Evolutionary conservation across 1,140 invertebrate genomes (phyloP).

Genomic region (Heliconius himera): DNA sequence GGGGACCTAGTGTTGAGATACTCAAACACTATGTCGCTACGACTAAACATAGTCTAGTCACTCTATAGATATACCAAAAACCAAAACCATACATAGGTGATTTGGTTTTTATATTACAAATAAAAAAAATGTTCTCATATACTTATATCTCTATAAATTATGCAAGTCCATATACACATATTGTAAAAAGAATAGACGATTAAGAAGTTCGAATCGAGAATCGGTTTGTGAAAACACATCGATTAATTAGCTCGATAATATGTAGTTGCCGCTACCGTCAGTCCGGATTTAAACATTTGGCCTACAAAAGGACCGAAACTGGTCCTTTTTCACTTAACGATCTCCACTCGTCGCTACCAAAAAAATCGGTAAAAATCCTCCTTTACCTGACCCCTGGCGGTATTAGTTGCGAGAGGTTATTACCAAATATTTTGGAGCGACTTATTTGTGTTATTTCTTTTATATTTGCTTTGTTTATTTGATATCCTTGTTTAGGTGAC

Average conservation of each 20-base stretch:
- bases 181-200: constrained; percentile 23
- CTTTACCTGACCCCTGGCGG: constrained; percentile 64
- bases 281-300: constrained; percentile 55
- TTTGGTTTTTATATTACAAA: background rate
- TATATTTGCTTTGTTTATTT: no score
- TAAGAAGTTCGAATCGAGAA: constrained; percentile 47
- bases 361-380: constrained; percentile 72
- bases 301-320: constrained; percentile 72
- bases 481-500: no score
- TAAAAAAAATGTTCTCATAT: background rate
- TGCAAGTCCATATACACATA: background rate
- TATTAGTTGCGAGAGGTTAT: constrained; percentile 52
- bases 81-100: no score
- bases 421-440: constrained; percentile 19
- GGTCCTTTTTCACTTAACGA: constrained; percentile 76
- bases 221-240: constrained; percentile 57
- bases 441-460: background rate
- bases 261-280: constrained; percentile 66
- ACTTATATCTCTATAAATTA: background rate
- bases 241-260: constrained; percentile 76
- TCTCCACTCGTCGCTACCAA: constrained; percentile 64
- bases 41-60: no score
- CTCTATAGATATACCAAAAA: no score
- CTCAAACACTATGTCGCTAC: no score
- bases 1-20: no score